phyloP scores from a whole-genome alignment of 2,888 invertebrate species.

The Ectemnius cavifrons region DNA sequence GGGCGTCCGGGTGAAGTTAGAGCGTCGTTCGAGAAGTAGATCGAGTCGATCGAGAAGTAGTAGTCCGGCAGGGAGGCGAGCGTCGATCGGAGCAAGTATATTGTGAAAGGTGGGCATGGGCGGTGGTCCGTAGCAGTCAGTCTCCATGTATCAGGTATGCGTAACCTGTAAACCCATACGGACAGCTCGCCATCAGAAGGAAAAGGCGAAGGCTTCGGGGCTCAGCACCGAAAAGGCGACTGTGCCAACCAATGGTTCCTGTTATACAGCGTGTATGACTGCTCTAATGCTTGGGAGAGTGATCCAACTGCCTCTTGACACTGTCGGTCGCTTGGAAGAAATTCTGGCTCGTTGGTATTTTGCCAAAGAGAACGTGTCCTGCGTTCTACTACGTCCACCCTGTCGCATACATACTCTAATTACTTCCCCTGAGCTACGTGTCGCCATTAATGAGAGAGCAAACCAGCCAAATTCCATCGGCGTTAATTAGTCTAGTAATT shows the following conservation, averaged over 20 bases:
- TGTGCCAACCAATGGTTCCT: conserved; percentile 42
- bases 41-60: conserved; percentile 38
- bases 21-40: conserved; percentile 39
- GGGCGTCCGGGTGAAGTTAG: conserved; percentile 30
- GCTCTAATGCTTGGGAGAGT: conserved; percentile 6
- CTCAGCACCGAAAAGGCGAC: conserved; percentile 29
- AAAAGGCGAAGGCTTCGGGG: conserved; percentile 23
- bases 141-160: conserved; percentile 56
- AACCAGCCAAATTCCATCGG: too few species aligned
- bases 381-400: too few species aligned
- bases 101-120: conserved; percentile 67
- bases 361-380: neutral
- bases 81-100: conserved; percentile 32
- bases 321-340: conserved; percentile 1
- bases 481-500: too few species aligned
- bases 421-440: too few species aligned
- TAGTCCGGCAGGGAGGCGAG: conserved; percentile 34
- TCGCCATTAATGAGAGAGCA: too few species aligned
- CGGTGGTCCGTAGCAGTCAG: conserved; percentile 60
- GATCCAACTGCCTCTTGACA: conserved; percentile 24
- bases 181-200: conserved; percentile 51
- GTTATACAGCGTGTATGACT: conserved; percentile 34
- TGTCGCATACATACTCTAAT: too few species aligned
- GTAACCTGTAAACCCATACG: conserved; percentile 46
- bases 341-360: neutral